Evolutionary conservation across 2,888 invertebrate genomes (phyloP).

Genomic region (Cryptus armator): DNA sequence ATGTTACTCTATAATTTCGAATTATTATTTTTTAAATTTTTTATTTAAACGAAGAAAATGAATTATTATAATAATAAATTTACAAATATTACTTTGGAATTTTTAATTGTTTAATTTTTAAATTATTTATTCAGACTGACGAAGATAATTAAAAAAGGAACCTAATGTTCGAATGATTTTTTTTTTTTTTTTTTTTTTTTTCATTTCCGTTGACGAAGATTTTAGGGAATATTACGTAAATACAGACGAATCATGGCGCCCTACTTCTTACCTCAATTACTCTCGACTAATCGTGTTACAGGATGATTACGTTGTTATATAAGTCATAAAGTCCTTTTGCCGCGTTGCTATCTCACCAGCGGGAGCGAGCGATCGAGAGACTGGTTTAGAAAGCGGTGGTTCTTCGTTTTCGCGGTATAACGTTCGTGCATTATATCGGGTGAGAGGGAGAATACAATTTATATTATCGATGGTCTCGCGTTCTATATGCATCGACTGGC

Average conservation of each 20-base stretch:
- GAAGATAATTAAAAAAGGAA: too few relatives aligned
- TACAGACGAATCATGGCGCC: not conserved
- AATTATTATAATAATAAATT: too few relatives aligned
- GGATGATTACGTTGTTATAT: not conserved
- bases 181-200: too few relatives aligned
- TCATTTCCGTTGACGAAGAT: too few relatives aligned
- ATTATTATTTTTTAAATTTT: too few relatives aligned
- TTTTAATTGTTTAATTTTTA: too few relatives aligned
- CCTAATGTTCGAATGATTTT: too few relatives aligned
- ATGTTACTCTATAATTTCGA: too few relatives aligned
- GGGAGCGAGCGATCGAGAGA: slow-evolving; percentile 73
- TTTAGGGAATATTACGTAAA: too few relatives aligned
- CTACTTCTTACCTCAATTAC: not conserved
- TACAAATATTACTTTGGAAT: too few relatives aligned
- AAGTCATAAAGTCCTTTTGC: not conserved
- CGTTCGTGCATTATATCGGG: slow-evolving; percentile 55
- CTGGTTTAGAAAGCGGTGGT: slow-evolving; percentile 81
- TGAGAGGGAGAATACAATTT: slow-evolving; percentile 64
- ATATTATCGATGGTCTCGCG: slow-evolving; percentile 65
- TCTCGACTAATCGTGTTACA: not conserved
- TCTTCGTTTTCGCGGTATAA: slow-evolving; percentile 46
- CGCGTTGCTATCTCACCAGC: not conserved
- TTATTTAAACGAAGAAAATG: too few relatives aligned
- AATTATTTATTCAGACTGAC: too few relatives aligned
- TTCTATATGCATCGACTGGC: slow-evolving; percentile 42